phyloP scores from a whole-genome alignment of 2,113 vertebrate species.

The Mustela lutreola region DNA sequence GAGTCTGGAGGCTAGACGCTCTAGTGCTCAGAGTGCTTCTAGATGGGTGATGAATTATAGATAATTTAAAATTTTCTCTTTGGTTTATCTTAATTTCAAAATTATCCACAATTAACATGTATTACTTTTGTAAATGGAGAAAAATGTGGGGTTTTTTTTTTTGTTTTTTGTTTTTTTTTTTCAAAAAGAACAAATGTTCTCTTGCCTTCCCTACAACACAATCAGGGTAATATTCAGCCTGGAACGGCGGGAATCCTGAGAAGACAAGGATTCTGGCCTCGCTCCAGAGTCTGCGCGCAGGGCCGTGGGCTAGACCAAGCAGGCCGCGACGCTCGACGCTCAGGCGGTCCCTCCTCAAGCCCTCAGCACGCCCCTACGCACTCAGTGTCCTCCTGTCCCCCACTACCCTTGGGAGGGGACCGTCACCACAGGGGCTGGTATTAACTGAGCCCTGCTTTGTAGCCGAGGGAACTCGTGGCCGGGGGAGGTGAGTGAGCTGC shows the following conservation, averaged over 20 bases:
- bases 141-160: not conserved
- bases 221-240: not conserved
- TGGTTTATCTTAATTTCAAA: constrained; percentile 68
- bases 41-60: not conserved
- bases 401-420: not conserved
- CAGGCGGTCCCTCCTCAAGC: fast-evolving
- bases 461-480: not conserved
- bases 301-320: not conserved
- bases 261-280: not conserved
- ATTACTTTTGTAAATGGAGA: constrained; percentile 48
- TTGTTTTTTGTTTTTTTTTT: not conserved
- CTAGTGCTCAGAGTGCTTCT: not conserved
- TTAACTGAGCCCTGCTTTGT: not conserved
- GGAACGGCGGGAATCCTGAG: not conserved
- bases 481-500: not conserved
- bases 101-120: constrained; percentile 49
- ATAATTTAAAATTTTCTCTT: not conserved
- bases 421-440: not conserved
- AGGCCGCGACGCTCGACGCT: not conserved
- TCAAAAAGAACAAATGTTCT: constrained; percentile 41
- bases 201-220: not conserved
- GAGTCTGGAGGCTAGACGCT: not conserved
- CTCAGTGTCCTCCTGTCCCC: not conserved
- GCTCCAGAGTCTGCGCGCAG: not conserved
- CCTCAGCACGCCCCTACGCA: fast-evolving